Evolutionary conservation across 2,888 invertebrate genomes (phyloP).

Genomic region (Trissoscelio sp.): DNA sequence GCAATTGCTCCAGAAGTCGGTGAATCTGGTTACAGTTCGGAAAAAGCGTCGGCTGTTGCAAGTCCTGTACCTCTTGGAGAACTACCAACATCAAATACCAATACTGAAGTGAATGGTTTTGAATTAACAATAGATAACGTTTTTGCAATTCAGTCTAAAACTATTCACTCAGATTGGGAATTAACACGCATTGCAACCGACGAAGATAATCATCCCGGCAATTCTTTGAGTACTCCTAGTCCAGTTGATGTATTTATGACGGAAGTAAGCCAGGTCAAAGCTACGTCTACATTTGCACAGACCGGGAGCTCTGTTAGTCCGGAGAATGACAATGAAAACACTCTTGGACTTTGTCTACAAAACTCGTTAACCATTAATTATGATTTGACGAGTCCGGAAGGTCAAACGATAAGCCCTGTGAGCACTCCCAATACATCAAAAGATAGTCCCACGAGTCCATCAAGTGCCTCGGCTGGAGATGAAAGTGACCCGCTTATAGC

Average conservation of each 20-base stretch:
- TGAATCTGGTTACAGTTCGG: slow-evolving; percentile 89
- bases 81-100: slow-evolving; percentile 48
- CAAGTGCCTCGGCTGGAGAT: slow-evolving; percentile 77
- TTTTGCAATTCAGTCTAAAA: not conserved
- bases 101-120: slow-evolving; percentile 41
- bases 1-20: slow-evolving; percentile 84
- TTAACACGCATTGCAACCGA: slow-evolving; percentile 13
- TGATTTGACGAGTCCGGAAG: slow-evolving; percentile 75
- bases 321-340: slow-evolving; percentile 67
- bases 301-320: slow-evolving; percentile 65
- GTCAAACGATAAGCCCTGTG: slow-evolving; percentile 74
- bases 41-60: slow-evolving; percentile 85
- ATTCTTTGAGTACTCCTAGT: slow-evolving; percentile 58
- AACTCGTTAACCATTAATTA: slow-evolving; percentile 73
- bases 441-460: slow-evolving; percentile 85
- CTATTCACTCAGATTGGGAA: slow-evolving; percentile 17
- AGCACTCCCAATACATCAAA: slow-evolving; percentile 83
- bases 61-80: slow-evolving; percentile 84
- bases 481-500: slow-evolving; percentile 29
- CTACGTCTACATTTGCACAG: slow-evolving; percentile 58
- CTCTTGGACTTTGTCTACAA: slow-evolving; percentile 68
- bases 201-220: slow-evolving; percentile 22
- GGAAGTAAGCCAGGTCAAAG: slow-evolving; percentile 70
- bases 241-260: slow-evolving; percentile 71
- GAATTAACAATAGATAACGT: slow-evolving; percentile 6